phyloP scores from a whole-genome alignment of 2,888 invertebrate genomes.

The Tenthredo distinguenda region DNA sequence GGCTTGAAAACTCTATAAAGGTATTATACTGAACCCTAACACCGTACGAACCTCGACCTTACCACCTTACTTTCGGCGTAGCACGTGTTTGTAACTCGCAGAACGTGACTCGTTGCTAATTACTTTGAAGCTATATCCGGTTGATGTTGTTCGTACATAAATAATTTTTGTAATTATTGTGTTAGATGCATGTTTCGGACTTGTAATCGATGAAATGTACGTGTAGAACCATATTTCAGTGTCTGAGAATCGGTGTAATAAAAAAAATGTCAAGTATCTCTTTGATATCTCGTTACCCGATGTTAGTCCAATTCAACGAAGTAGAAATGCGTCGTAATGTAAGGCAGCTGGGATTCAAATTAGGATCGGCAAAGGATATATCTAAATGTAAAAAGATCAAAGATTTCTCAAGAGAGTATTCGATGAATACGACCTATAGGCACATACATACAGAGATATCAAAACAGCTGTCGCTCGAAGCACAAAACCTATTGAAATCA shows the following conservation, averaged over 20 bases:
- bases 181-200: neutral
- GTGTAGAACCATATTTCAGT: neutral
- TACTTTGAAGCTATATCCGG: slow-evolving; percentile 22
- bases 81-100: slow-evolving; percentile 32
- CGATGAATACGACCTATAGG: neutral
- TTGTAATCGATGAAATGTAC: neutral
- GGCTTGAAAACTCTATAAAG: slow-evolving; percentile 1
- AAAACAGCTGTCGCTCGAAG: slow-evolving; percentile 62
- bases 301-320: neutral
- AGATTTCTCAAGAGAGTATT: slow-evolving; percentile 13
- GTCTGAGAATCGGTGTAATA: neutral
- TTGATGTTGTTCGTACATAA: neutral
- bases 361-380: neutral
- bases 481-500: slow-evolving; percentile 57
- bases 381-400: slow-evolving; percentile 31
- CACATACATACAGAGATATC: slow-evolving; percentile 60
- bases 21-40: slow-evolving; percentile 1
- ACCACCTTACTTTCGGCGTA: slow-evolving; percentile 27
- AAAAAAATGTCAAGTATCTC: slow-evolving; percentile 2
- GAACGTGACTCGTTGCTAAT: slow-evolving; percentile 48
- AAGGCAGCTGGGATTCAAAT: slow-evolving; percentile 6
- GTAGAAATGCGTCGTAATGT: slow-evolving; percentile 16
- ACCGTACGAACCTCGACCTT: slow-evolving; percentile 20
- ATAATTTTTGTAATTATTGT: slow-evolving; percentile 9
- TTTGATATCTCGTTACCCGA: slow-evolving; percentile 3